Conservation (phyloP, 2,888 invertebrate species). For the Parasteatoda lunata region DNA sequence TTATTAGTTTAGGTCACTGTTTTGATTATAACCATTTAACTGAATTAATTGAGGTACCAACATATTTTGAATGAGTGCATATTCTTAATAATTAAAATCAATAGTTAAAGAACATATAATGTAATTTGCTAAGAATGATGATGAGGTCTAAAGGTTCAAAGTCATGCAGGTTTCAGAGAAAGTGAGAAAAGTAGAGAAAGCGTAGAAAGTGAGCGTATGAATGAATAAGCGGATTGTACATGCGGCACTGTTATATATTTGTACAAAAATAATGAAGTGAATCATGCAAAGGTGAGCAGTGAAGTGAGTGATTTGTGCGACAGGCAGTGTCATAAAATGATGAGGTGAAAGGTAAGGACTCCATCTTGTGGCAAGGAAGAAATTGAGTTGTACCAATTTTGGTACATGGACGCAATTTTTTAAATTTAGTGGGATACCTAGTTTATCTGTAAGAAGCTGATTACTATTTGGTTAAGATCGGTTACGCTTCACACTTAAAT, state of each 20-base stretch:
- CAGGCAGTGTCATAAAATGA: slow-evolving; percentile 53
- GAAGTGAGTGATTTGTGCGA: slow-evolving; percentile 35
- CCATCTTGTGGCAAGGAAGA: slow-evolving; percentile 39
- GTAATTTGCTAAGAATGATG: slow-evolving; percentile 31
- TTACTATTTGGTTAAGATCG: too few species aligned
- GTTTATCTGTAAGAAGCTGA: too few species aligned
- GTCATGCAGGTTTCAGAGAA: slow-evolving; percentile 37
- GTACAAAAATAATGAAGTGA: slow-evolving; percentile 38
- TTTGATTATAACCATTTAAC: too few species aligned
- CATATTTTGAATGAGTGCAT: slow-evolving; percentile 26
- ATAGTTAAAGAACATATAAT: slow-evolving; percentile 25
- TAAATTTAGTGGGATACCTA: too few species aligned
- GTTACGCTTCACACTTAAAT: too few species aligned
- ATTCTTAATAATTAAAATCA: slow-evolving; percentile 5
- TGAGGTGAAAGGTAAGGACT: slow-evolving; percentile 59
- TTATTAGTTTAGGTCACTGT: too few species aligned
- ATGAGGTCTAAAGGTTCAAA: slow-evolving; percentile 17
- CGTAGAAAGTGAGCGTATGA: slow-evolving; percentile 25
- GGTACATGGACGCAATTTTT: too few species aligned
- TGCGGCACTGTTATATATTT: slow-evolving; percentile 18
- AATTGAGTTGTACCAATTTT: not conserved
- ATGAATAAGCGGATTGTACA: slow-evolving; percentile 25
- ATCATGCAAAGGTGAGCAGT: slow-evolving; percentile 51
- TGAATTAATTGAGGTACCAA: not conserved
- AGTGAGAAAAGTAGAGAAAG: slow-evolving; percentile 22